Evolutionary conservation across 23 tunicate species (phyloP).

Genomic region (Styela plicata): DNA sequence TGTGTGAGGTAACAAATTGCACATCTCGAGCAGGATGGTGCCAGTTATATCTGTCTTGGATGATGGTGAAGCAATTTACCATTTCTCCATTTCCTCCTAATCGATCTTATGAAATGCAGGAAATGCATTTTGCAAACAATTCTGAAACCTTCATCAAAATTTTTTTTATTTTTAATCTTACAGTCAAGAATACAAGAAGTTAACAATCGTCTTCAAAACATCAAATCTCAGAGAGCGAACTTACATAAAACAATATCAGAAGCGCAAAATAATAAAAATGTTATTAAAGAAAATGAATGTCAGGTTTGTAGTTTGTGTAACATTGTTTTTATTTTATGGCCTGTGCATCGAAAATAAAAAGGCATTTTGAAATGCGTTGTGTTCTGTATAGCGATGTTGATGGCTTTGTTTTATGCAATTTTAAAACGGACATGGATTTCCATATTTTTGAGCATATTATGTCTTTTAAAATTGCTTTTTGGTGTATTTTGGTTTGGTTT

Average conservation of each 20-base stretch:
- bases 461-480: too few relatives aligned
- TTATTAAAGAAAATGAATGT: slow-evolving; percentile 17
- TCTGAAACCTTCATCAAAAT: too few relatives aligned
- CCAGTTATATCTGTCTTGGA: too few relatives aligned
- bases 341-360: neutral
- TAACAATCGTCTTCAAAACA: slow-evolving; percentile 1
- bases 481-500: too few relatives aligned
- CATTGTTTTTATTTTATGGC: too few relatives aligned
- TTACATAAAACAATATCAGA: neutral
- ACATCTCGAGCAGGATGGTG: too few relatives aligned
- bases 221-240: neutral
- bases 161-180: neutral
- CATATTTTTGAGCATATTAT: neutral
- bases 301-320: too few relatives aligned
- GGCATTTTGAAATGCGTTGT: neutral
- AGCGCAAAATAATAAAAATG: slow-evolving; percentile 6
- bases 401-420: neutral
- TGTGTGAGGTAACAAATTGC: too few relatives aligned
- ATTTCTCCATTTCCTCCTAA: too few relatives aligned
- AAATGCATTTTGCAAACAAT: too few relatives aligned
- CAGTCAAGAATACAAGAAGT: neutral
- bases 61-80: too few relatives aligned
- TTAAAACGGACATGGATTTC: neutral
- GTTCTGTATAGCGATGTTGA: neutral
- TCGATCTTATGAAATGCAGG: too few relatives aligned